phyloP scores from a whole-genome alignment of 1,140 invertebrate genomes.

The Caenorhabditis remanei region DNA sequence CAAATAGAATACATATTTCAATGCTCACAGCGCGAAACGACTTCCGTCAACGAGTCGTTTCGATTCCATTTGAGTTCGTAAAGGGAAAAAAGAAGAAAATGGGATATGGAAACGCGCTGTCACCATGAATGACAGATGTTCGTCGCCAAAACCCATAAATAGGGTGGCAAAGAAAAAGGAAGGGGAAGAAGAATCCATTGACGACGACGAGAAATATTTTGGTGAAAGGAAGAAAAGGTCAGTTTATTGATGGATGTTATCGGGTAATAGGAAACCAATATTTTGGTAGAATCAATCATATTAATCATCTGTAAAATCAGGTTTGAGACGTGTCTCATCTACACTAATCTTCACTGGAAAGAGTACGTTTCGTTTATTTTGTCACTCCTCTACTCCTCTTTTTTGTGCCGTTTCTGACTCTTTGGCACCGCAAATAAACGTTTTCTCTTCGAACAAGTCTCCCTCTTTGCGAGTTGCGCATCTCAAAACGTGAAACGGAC shows the following conservation, averaged over 20 bases:
- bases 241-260: background rate
- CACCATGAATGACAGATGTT: conserved; percentile 44
- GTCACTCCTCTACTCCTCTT: background rate
- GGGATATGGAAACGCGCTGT: conserved; percentile 8
- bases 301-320: no score
- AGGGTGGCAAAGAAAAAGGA: conserved; percentile 8
- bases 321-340: no score
- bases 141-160: conserved; percentile 43
- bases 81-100: background rate
- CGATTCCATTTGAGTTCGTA: conserved; percentile 47
- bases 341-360: no score
- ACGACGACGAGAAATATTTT: conserved; percentile 21
- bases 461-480: conserved; percentile 16
- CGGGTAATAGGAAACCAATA: background rate
- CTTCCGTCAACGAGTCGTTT: conserved; percentile 35
- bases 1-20: conserved; percentile 23
- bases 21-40: conserved; percentile 3
- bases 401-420: background rate
- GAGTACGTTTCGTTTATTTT: conserved; percentile 15
- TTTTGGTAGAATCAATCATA: background rate
- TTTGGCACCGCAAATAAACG: conserved; percentile 49
- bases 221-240: background rate
- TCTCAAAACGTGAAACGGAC: conserved; percentile 43
- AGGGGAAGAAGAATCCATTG: background rate
- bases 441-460: conserved; percentile 40